phyloP scores from a whole-genome alignment of 2,888 invertebrate genomes.

The Ceramica pisi region DNA sequence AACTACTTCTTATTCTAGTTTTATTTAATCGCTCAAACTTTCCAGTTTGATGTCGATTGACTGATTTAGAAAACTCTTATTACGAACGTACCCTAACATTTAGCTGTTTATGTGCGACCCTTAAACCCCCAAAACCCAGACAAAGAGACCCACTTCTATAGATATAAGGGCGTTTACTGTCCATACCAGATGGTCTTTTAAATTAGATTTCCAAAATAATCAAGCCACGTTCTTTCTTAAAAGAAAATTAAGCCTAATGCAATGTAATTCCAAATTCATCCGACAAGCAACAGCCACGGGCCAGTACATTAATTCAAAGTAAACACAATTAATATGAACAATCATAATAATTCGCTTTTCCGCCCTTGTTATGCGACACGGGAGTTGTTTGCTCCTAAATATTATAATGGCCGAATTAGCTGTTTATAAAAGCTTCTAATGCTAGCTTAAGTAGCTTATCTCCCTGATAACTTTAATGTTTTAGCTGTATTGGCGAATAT shows the following conservation, averaged over 20 bases:
- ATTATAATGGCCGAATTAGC: conserved; percentile 19
- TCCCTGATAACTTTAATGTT: neutral
- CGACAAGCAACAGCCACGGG: conserved; percentile 36
- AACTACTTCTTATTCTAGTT: too few species aligned
- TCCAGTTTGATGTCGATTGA: neutral
- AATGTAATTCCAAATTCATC: conserved; percentile 36
- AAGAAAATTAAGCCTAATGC: conserved; percentile 28
- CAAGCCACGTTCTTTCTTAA: neutral
- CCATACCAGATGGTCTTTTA: conserved; percentile 2
- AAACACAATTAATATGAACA: conserved; percentile 52
- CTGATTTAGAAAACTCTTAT: neutral
- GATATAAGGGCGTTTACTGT: conserved; percentile 1
- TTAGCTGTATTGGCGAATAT: neutral
- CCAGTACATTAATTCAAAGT: conserved; percentile 47
- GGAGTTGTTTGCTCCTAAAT: conserved; percentile 35
- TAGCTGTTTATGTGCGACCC: neutral
- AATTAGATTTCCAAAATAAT: conserved; percentile 22
- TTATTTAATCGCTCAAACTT: too few species aligned
- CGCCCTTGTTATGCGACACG: conserved; percentile 24
- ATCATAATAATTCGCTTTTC: conserved; percentile 43
- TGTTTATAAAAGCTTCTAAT: neutral
- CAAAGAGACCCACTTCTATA: conserved; percentile 1
- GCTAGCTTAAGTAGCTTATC: too few species aligned
- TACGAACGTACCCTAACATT: neutral
- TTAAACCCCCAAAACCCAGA: conserved; percentile 4